Evolutionary conservation across 2,113 vertebrate genomes (phyloP).

Genomic region (Rhipidura dahli): DNA sequence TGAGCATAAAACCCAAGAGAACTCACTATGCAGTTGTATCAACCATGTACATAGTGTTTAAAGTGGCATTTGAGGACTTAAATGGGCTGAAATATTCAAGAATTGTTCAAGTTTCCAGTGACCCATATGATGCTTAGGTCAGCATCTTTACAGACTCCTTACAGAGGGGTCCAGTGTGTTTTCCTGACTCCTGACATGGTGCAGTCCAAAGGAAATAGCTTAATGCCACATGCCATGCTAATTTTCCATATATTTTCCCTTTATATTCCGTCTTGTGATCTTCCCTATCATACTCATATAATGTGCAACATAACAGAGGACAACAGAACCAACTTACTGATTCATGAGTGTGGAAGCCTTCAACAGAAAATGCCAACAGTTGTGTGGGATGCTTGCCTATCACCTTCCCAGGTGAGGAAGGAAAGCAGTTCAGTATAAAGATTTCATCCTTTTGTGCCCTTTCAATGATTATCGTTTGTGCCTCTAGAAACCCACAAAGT

Average conservation of each 20-base stretch:
- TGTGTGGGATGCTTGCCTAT: background rate
- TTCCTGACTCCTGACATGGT: background rate
- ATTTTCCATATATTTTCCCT: background rate
- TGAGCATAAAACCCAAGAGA: background rate
- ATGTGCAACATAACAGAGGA: background rate
- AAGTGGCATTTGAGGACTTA: background rate
- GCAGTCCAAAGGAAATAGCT: background rate
- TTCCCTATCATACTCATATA: background rate
- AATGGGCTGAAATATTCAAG: background rate
- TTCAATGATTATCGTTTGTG: accelerated
- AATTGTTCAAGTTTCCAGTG: background rate
- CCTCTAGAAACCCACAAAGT: background rate
- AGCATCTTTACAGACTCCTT: background rate
- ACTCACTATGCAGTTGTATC: background rate
- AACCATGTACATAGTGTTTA: background rate
- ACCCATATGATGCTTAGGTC: background rate
- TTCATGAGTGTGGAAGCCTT: background rate
- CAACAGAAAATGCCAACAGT: background rate
- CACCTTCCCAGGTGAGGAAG: background rate
- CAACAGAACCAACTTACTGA: background rate
- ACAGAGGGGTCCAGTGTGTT: background rate
- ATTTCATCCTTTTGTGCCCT: background rate
- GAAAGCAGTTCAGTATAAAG: background rate
- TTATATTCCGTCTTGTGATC: background rate
- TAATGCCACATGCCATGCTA: background rate